Conservation (phyloP, 2,113 vertebrate species). For the Zapornia atra region DNA sequence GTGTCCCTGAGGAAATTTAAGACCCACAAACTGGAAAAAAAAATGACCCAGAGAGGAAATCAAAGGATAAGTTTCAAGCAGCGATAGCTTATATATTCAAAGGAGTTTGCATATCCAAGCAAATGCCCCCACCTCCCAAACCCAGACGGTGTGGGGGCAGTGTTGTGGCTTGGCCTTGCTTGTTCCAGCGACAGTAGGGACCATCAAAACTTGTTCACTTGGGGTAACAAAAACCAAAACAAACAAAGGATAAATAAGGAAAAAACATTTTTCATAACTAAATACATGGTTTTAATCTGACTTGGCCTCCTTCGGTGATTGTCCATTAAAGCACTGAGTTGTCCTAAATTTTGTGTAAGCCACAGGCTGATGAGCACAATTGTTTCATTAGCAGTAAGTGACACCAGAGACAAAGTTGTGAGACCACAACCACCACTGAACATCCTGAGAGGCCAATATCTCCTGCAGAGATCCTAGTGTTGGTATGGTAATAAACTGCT, state of each 20-base stretch:
- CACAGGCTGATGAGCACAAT: not conserved
- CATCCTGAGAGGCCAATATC: not conserved
- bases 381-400: not conserved
- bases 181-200: not conserved
- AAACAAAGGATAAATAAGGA: accelerated
- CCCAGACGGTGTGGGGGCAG: accelerated
- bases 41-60: not conserved
- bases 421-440: not conserved
- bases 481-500: not conserved
- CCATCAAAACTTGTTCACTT: not conserved
- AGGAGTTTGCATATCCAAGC: not conserved
- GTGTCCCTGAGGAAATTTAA: not conserved
- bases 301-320: not conserved
- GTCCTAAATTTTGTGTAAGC: not conserved
- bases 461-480: not conserved
- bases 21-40: not conserved
- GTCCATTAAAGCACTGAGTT: not conserved
- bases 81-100: not conserved
- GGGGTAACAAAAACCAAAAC: not conserved
- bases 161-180: not conserved
- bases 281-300: not conserved
- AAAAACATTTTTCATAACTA: not conserved
- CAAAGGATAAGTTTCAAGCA: not conserved
- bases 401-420: not conserved
- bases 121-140: not conserved